Percentiles rank a stretch among this genome's conserved stretches.
Conservation (phyloP, 2,113 vertebrate genomes). For the Chiloscyllium plagiosum region DNA sequence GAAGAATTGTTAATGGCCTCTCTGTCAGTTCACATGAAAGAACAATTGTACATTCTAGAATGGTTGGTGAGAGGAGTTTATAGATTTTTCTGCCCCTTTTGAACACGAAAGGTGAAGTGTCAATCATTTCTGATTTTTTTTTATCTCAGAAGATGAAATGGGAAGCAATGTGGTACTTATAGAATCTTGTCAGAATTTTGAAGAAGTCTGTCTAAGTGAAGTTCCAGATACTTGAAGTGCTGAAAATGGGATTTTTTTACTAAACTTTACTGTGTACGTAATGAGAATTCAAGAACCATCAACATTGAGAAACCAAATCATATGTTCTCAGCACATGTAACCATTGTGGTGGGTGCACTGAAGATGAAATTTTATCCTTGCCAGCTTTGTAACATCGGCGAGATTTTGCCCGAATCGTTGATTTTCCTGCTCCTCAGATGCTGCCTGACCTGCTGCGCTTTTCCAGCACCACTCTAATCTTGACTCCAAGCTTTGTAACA, state of each 20-base stretch:
- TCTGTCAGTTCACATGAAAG: not conserved
- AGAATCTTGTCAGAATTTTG: not conserved
- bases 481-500: not conserved
- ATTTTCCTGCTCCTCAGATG: no score
- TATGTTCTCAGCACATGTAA: not conserved
- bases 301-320: not conserved
- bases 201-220: not conserved
- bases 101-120: not conserved
- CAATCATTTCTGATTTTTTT: not conserved
- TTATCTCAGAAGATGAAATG: not conserved
- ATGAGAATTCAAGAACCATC: not conserved
- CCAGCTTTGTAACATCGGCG: not conserved
- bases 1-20: not conserved
- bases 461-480: no score
- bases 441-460: no score
- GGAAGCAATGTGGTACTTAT: not conserved
- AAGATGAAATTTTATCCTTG: not conserved
- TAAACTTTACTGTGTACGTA: not conserved
- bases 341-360: not conserved
- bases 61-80: not conserved
- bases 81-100: not conserved
- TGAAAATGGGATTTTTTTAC: not conserved
- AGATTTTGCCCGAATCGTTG: no score
- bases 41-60: not conserved
- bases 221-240: not conserved